Conservation (phyloP, 64 coral and sea anemone genomes). For the Orbicella faveolata region DNA sequence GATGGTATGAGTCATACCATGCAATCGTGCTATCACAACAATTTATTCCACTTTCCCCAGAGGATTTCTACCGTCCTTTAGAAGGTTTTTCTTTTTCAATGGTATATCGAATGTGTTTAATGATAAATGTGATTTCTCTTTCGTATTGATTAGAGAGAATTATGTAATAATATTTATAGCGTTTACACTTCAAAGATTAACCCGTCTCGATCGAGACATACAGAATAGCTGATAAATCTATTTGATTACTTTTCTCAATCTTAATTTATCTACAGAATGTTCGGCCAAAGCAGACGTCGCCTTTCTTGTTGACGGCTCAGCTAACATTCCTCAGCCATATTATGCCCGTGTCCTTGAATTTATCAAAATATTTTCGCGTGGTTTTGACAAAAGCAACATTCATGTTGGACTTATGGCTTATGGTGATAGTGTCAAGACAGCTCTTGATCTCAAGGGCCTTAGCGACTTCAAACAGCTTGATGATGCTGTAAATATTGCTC, state of each 20-base stretch:
- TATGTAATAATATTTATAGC: too few relatives aligned
- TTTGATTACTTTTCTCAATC: too few relatives aligned
- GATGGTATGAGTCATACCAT: too few relatives aligned
- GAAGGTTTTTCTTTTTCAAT: background rate
- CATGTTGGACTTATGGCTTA: conserved; percentile 58
- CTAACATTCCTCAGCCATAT: conserved; percentile 61
- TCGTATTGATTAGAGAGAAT: too few relatives aligned
- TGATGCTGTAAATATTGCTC: conserved; percentile 37
- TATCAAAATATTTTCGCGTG: conserved; percentile 50
- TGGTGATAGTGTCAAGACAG: conserved; percentile 50
- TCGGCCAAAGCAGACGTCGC: conserved; percentile 59
- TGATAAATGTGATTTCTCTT: too few relatives aligned
- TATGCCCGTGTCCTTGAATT: conserved; percentile 64
- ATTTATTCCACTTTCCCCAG: too few relatives aligned
- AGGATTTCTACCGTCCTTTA: too few relatives aligned
- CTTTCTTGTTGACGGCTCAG: conserved; percentile 67
- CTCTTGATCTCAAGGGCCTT: conserved; percentile 34
- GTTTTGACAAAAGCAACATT: conserved; percentile 36
- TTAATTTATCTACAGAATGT: conserved; percentile 18
- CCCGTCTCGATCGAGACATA: too few relatives aligned
- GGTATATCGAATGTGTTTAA: too few relatives aligned
- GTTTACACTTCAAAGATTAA: too few relatives aligned
- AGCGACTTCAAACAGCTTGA: conserved; percentile 26
- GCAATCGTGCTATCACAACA: too few relatives aligned
- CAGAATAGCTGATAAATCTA: too few relatives aligned